Evolutionary conservation across 2,888 invertebrate genomes (phyloP), one percentile per base, ranked within the genome.

Genomic region (Amiota minor): DNA sequence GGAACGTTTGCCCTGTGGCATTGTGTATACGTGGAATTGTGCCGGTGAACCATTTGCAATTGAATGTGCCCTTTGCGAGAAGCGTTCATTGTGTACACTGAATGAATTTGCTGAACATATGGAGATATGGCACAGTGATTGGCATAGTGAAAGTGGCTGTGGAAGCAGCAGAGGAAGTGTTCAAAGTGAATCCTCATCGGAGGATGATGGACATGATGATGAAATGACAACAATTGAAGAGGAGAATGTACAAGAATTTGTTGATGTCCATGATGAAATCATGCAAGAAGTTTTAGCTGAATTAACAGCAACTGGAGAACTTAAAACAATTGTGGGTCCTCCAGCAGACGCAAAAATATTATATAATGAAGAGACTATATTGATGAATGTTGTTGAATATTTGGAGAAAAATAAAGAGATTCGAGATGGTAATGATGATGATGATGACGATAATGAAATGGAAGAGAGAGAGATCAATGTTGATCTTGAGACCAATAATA

Each of bases 61-160:
- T 53, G 88, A 86, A 78, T 88, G 87, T 74, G 78, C 79, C 20
- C 78, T 88, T 12, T 88, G 88, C 77, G 88, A 86, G 72, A 86
- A 88, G 74, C 81, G 79, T 0, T 86, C 86, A 0, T 74, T 88
- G 1, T 88, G 87, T 50, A 81, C 86, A 0, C 75, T 88, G 8
- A 72, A 81, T 23, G 88, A 87, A 46, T 88, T 86, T 59, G 79
- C 86, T 0, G 81, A 86, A 71, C 87, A 88, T 45, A 88, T 88
- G 88, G 81, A 86, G 11, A 71, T 86, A 9, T 88, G 88, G 86
- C 87, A 88, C 56, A 79, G 79, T 11, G 81, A 81, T 18, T 86
- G 87, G 87, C 75, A 80, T 23, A 77, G 59, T 0, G 35, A 59
- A 11, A 67, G 47, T n/a, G 12, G 10, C 18, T 35, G 45, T 59